phyloP scores from a whole-genome alignment of 2,113 vertebrate species.

The Chlorodrepanis virens region DNA sequence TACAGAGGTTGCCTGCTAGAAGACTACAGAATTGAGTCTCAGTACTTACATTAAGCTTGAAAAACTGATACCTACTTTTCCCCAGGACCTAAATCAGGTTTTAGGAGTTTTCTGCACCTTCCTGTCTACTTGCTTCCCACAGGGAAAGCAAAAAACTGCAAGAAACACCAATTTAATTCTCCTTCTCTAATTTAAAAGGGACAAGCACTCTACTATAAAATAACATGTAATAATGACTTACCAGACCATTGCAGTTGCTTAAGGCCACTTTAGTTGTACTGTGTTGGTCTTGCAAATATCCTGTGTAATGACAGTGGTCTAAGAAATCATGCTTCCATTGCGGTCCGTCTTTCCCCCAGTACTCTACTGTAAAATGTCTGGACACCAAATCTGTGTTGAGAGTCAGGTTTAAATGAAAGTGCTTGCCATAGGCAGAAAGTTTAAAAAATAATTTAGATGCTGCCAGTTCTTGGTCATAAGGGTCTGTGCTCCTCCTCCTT shows the following conservation, averaged over 20 bases:
- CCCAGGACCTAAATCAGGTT: neutral
- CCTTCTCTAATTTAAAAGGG: neutral
- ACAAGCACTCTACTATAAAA: neutral
- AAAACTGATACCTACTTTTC: neutral
- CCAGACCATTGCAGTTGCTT: constrained; percentile 36
- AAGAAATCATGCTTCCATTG: constrained; percentile 21
- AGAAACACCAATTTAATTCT: neutral
- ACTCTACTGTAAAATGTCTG: constrained; percentile 96
- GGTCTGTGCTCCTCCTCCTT: constrained; percentile 83
- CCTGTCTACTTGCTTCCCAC: neutral
- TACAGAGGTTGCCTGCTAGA: neutral
- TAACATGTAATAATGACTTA: neutral
- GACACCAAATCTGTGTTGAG: constrained; percentile 95
- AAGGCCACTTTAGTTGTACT: constrained; percentile 28
- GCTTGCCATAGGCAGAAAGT: constrained; percentile 97
- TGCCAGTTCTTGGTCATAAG: constrained; percentile 77
- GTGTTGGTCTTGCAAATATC: constrained; percentile 19
- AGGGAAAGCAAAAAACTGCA: neutral
- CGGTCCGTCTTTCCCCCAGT: constrained; percentile 82
- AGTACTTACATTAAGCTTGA: neutral
- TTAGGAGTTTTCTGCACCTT: neutral
- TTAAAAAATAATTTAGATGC: constrained; percentile 92
- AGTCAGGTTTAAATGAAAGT: constrained; percentile 98
- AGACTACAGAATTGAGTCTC: neutral
- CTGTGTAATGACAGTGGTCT: constrained; percentile 29